phyloP scores from a whole-genome alignment of 2,113 vertebrate species.

The Pelodiscus sinensis region DNA sequence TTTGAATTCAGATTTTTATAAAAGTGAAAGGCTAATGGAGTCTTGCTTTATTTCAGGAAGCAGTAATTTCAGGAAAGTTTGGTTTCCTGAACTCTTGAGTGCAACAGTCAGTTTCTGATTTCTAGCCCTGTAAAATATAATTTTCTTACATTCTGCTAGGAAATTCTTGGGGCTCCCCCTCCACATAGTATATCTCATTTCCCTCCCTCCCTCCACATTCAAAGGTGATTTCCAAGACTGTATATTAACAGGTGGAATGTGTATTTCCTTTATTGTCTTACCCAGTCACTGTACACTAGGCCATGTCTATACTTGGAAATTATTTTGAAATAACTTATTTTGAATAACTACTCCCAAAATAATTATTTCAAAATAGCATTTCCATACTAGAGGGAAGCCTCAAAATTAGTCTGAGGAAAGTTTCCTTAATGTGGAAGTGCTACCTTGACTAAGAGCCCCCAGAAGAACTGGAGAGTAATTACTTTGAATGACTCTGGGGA shows the following conservation, averaged over 20 bases:
- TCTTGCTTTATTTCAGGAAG: background rate
- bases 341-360: too few relatives aligned
- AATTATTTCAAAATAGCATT: too few relatives aligned
- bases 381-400: too few relatives aligned
- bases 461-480: too few relatives aligned
- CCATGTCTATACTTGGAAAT: background rate
- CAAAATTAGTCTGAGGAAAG: too few relatives aligned
- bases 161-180: background rate
- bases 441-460: too few relatives aligned
- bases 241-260: background rate
- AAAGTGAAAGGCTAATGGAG: background rate
- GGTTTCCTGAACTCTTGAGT: background rate
- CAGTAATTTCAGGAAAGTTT: background rate
- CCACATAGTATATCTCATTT: background rate
- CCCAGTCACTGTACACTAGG: background rate
- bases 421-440: too few relatives aligned
- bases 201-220: background rate
- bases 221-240: background rate
- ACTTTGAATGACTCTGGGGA: too few relatives aligned
- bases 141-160: background rate
- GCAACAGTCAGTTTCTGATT: constrained; percentile 2
- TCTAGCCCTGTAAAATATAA: constrained; percentile 14
- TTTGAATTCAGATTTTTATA: background rate
- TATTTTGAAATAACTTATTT: too few relatives aligned
- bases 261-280: background rate